These are phyloP conservation scores for Hyles euphorbiae DNA, from an alignment of 1,140 invertebrate genomes.

Conservation along the genomic window DNA sequence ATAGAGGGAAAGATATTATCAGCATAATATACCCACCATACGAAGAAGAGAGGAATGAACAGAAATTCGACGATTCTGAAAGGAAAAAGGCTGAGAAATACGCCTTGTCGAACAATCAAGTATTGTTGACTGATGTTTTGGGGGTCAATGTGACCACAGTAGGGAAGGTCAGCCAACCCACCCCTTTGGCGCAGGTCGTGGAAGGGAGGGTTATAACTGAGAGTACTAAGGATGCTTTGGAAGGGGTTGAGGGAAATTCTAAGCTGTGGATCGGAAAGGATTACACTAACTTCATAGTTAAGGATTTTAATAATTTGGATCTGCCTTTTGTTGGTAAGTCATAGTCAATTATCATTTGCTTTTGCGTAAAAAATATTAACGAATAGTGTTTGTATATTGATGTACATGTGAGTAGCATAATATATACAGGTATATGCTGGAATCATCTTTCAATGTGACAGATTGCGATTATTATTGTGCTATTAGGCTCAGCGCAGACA, in stretches of 20 bases:
- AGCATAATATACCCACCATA: constrained; percentile 79
- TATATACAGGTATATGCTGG: too few relatives aligned
- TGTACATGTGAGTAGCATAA: too few relatives aligned
- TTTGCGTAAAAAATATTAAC: too few relatives aligned
- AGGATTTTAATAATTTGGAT: constrained; percentile 95
- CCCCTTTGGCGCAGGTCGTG: constrained; percentile 55
- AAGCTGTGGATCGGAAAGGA: constrained; percentile 99
- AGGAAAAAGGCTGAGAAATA: constrained; percentile 74
- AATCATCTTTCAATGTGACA: too few relatives aligned
- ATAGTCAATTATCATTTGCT: background rate
- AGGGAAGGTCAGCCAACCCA: constrained; percentile 33
- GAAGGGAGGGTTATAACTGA: constrained; percentile 66
- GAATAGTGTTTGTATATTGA: too few relatives aligned
- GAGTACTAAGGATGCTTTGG: constrained; percentile 56
- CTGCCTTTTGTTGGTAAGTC: constrained; percentile 87
- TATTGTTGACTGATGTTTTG: constrained; percentile 52
- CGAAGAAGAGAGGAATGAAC: constrained; percentile 69
- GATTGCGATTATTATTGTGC: too few relatives aligned
- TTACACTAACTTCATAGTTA: constrained; percentile 98
- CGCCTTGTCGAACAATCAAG: constrained; percentile 56
- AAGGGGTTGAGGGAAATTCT: constrained; percentile 76
- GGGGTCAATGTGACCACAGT: constrained; percentile 29
- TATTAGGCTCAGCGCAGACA: too few relatives aligned
- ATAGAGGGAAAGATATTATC: constrained; percentile 82
- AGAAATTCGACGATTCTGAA: constrained; percentile 71